Evolutionary conservation across 2,888 invertebrate species (phyloP).

Genomic region (Rhimphoctona megacephalus): DNA sequence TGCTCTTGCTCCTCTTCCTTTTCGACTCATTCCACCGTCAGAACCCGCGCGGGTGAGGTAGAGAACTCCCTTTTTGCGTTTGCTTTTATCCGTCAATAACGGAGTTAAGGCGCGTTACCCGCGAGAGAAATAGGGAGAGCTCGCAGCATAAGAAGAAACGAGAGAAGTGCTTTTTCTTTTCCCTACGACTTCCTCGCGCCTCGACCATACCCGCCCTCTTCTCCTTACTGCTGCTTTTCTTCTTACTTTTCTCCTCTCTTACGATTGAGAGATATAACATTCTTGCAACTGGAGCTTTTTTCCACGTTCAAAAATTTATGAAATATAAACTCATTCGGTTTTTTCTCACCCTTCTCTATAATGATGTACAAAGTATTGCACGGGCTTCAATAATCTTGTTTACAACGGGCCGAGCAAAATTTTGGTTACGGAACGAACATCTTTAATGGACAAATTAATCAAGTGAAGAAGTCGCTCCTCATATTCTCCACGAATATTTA

Average conservation of each 20-base stretch:
- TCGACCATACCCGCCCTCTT: slow-evolving; percentile 58
- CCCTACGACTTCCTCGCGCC: slow-evolving; percentile 67
- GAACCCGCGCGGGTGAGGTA: slow-evolving; percentile 39
- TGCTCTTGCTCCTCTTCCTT: slow-evolving; percentile 50
- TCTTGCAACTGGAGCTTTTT: slow-evolving; percentile 23
- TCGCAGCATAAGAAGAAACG: slow-evolving; percentile 39
- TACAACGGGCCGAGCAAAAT: neutral
- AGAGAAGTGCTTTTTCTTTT: slow-evolving; percentile 55
- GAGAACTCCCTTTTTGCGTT: slow-evolving; percentile 54
- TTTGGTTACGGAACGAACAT: neutral
- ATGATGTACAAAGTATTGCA: slow-evolving; percentile 30
- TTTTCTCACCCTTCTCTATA: slow-evolving; percentile 19
- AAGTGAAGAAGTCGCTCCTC: neutral
- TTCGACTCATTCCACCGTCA: slow-evolving; percentile 30
- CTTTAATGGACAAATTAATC: neutral
- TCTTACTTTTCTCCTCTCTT: slow-evolving; percentile 46
- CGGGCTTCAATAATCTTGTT: slow-evolving; percentile 1
- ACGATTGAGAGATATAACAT: neutral
- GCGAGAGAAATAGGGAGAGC: slow-evolving; percentile 31
- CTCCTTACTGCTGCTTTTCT: slow-evolving; percentile 19
- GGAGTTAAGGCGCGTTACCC: slow-evolving; percentile 68
- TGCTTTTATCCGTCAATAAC: slow-evolving; percentile 79
- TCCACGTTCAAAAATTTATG: slow-evolving; percentile 37
- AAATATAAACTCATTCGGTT: slow-evolving; percentile 34
- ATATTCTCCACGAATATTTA: neutral